Evolutionary conservation across 2,113 vertebrate species (phyloP).

Genomic region (Apaloderma vittatum): DNA sequence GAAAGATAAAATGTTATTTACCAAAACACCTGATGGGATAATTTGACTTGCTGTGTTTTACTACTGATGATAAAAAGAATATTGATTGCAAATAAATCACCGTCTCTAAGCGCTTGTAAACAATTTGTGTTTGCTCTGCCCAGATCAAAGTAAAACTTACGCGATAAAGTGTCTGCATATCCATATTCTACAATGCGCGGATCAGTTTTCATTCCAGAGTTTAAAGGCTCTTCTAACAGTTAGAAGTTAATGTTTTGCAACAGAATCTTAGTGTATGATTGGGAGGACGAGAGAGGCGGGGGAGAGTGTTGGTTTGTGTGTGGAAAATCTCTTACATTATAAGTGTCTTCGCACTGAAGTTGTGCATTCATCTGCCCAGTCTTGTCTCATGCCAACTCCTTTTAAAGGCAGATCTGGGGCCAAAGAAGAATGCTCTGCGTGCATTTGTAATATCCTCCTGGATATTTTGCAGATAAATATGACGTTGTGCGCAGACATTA

Average conservation of each 20-base stretch:
- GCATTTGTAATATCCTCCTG: background rate
- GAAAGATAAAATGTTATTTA: slow-evolving; percentile 85
- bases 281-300: background rate
- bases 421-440: background rate
- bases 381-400: background rate
- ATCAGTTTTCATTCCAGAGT: background rate
- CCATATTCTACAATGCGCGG: background rate
- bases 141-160: slow-evolving; percentile 78
- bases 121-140: slow-evolving; percentile 57
- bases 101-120: slow-evolving; percentile 70
- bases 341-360: background rate
- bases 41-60: slow-evolving; percentile 85
- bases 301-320: background rate
- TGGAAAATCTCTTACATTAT: background rate
- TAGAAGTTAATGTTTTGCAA: slow-evolving; percentile 71
- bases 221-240: background rate
- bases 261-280: background rate
- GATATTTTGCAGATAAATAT: background rate
- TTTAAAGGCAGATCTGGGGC: slow-evolving; percentile 30
- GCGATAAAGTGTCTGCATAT: slow-evolving; percentile 50
- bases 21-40: slow-evolving; percentile 84
- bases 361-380: background rate
- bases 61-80: slow-evolving; percentile 84
- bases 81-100: slow-evolving; percentile 87
- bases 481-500: background rate